Evolutionary conservation across 2,113 vertebrate genomes (phyloP).

Genomic region (Glaucomys volans): DNA sequence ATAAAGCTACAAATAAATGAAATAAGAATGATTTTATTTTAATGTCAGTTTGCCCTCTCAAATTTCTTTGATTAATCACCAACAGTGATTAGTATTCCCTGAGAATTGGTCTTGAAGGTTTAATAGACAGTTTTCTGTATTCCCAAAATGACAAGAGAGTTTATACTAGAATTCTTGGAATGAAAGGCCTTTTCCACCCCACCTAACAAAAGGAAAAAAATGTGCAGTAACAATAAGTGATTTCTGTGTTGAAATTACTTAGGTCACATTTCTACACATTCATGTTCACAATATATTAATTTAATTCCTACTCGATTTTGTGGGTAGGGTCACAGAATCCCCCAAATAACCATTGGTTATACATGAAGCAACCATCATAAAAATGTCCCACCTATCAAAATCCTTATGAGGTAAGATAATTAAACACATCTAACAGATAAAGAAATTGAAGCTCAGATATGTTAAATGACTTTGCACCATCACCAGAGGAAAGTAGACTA

Average conservation of each 20-base stretch:
- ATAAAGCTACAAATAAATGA: constrained; percentile 44
- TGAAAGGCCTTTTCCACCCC: background rate
- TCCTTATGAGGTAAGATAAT: background rate
- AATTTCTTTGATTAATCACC: constrained; percentile 1
- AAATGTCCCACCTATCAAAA: background rate
- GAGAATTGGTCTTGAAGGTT: background rate
- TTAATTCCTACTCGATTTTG: constrained; percentile 17
- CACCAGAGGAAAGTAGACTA: background rate
- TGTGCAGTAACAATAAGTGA: background rate
- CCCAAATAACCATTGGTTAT: background rate
- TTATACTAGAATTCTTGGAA: background rate
- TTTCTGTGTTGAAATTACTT: constrained; percentile 34
- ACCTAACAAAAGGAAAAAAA: background rate
- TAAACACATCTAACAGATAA: background rate
- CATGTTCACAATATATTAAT: background rate
- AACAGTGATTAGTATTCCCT: background rate
- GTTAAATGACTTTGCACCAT: background rate
- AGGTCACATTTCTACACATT: background rate
- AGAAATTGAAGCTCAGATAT: background rate
- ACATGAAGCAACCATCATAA: background rate
- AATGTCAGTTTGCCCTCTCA: background rate
- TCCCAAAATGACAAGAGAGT: background rate
- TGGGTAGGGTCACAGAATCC: background rate
- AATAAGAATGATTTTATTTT: constrained; percentile 25
- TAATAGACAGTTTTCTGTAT: constrained; percentile 2